Evolutionary conservation across 2,797 vertebrate genomes (phyloP), one percentile per base, ranked within the genome.

Genomic region (Choloepus didactylus): DNA sequence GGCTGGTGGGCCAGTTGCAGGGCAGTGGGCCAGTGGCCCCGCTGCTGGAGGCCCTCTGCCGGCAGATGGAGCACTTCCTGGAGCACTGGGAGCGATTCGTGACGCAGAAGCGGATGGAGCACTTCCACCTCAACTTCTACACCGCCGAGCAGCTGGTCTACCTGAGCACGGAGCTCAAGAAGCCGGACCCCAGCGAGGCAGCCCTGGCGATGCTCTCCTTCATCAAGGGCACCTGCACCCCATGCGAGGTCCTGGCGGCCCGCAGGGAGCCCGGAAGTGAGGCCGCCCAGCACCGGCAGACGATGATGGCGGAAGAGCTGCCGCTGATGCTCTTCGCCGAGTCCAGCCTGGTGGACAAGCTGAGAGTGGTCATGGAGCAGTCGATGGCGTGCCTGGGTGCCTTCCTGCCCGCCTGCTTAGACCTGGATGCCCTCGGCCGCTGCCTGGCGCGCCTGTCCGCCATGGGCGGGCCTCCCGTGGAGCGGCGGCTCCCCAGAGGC

Each of bases 91-190:
- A 98, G 96, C 86, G 60, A n/a, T 99, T 99, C 67, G 98, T 99
- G 92, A 96, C 98, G 10, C 92, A 98, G 79, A 99, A 99, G 93
- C 98, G 99, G 41, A 97, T 95, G 0, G 94, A 98, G 60, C 96
- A 99, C 95, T 99, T 99, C 97, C 99, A 99, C 97, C 98, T 99
- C 91, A 99, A 99, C 98, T 99, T 99, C 97, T 99, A 99, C 97
- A 99, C 99, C 0, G 99, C 99, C 0, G 99, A 99, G 97, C 99
- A 99, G 98, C 98, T 99, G 95, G 99, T 99, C n/a, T 99, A 98
- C 96, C 93, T 99, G 89, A 99, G 99, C 98, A 97, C 85, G 0
- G 98, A 99, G 76, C 98, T 99, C 86, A 95, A 97, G 91, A 98
- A 96, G 64, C 41, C 73, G 9, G 93, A 56, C 0, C 99, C 98